Percentiles rank a stretch among this genome's conserved stretches.
phyloP scores from a whole-genome alignment of 1,140 invertebrate genomes.

The Ganaspis sp. region DNA sequence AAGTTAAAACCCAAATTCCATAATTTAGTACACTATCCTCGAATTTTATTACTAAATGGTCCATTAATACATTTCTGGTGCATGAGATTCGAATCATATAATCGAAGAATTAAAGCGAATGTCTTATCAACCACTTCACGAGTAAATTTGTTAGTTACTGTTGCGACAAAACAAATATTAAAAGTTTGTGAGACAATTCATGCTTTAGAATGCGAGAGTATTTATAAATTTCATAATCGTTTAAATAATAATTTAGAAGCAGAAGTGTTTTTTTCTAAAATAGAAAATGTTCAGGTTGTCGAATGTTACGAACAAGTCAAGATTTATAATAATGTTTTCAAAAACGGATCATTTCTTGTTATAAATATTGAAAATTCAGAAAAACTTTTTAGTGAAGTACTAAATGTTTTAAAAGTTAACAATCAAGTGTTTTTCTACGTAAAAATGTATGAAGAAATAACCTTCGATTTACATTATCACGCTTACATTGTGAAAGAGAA shows the following conservation, averaged over 20 bases:
- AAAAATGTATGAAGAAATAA: neutral
- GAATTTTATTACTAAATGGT: too few relatives aligned
- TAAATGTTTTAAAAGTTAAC: neutral
- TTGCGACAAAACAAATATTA: neutral
- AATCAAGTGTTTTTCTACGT: neutral
- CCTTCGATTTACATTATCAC: neutral
- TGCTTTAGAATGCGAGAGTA: neutral
- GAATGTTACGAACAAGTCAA: neutral
- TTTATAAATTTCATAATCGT: neutral
- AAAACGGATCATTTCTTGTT: neutral
- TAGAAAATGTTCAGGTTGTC: neutral
- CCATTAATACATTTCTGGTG: too few relatives aligned
- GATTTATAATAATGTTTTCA: neutral
- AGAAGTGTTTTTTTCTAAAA: neutral
- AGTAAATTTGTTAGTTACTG: neutral
- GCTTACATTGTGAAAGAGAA: neutral
- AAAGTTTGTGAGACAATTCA: too few relatives aligned
- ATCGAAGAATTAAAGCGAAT: constrained; percentile 13
- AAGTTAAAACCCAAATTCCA: neutral
- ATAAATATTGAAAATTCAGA: neutral
- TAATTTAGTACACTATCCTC: too few relatives aligned
- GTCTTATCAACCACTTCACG: neutral
- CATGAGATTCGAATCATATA: too few relatives aligned
- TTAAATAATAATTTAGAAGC: neutral
- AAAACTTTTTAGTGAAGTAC: neutral